phyloP scores from a whole-genome alignment of 2,113 vertebrate genomes.

The Rissa tridactyla region DNA sequence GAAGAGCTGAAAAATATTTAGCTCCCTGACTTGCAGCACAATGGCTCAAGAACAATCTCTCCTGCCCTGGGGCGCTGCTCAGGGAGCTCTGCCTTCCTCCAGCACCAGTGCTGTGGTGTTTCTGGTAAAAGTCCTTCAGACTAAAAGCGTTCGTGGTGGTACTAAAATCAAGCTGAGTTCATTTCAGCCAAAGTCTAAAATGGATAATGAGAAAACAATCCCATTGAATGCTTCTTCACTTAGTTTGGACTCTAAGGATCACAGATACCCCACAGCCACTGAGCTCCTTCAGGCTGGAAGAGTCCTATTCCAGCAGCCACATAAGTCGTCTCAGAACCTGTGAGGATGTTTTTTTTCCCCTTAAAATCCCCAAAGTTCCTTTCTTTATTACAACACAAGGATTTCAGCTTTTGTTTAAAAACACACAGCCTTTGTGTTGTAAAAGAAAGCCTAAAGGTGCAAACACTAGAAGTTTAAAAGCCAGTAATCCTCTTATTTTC shows the following conservation, averaged over 20 bases:
- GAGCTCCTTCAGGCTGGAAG: not conserved
- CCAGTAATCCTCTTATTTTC: not conserved
- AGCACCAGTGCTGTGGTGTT: not conserved
- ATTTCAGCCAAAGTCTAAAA: not conserved
- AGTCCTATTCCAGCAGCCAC: not conserved
- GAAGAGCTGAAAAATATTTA: not conserved
- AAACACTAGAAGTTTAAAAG: not conserved
- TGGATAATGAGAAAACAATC: not conserved
- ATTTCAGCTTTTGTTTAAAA: not conserved
- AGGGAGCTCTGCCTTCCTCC: not conserved
- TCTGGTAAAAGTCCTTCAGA: not conserved
- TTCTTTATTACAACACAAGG: not conserved
- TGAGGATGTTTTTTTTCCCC: not conserved
- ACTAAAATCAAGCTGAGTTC: not conserved
- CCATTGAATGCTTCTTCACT: not conserved
- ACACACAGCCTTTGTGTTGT: rapidly evolving
- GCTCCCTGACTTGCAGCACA: not conserved
- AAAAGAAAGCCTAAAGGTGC: not conserved
- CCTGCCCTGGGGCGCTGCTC: not conserved
- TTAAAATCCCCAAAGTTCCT: not conserved
- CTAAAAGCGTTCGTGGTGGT: not conserved
- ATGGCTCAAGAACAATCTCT: not conserved
- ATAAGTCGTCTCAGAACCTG: not conserved
- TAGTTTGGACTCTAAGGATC: not conserved
- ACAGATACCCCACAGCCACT: not conserved